These are phyloP conservation scores for Volucella inanis DNA, from an alignment of 2,888 invertebrate genomes.

Conservation along the genomic window DNA sequence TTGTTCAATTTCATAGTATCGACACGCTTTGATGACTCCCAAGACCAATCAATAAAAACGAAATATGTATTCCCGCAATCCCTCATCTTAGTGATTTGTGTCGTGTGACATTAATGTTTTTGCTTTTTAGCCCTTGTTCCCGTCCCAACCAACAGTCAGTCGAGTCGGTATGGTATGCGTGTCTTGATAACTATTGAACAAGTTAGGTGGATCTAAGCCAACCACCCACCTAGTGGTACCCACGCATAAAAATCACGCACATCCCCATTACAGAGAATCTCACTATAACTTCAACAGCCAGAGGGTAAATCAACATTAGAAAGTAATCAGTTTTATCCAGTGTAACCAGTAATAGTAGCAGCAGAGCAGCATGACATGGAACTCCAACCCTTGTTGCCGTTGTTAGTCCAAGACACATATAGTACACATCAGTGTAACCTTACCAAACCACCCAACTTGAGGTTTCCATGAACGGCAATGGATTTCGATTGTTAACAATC, in stretches of 20 bases:
- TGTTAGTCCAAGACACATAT: constrained; percentile 37
- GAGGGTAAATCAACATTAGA: constrained; percentile 76
- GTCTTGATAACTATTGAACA: constrained; percentile 46
- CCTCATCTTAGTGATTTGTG: constrained; percentile 58
- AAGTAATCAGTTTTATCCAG: constrained; percentile 76
- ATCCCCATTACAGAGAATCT: constrained; percentile 34
- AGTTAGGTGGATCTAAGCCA: constrained; percentile 33
- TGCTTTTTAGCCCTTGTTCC: constrained; percentile 18
- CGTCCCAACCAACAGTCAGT: neutral
- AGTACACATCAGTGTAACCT: constrained; percentile 13
- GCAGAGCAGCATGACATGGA: neutral
- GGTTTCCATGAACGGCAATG: constrained; percentile 70
- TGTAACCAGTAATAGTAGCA: constrained; percentile 27
- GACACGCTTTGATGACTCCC: constrained; percentile 58
- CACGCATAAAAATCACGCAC: constrained; percentile 40
- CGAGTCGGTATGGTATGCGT: constrained; percentile 34
- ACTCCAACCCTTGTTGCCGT: constrained; percentile 5
- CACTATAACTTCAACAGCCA: constrained; percentile 50
- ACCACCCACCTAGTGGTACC: neutral
- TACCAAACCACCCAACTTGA: constrained; percentile 55
- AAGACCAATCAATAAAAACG: constrained; percentile 65
- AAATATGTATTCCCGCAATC: constrained; percentile 46
- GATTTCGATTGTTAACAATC: constrained; percentile 75
- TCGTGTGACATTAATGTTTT: constrained; percentile 65
- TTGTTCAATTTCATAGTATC: constrained; percentile 37